phyloP scores from a whole-genome alignment of 2,113 vertebrate species.

The Anarhynchus alexandrinus region DNA sequence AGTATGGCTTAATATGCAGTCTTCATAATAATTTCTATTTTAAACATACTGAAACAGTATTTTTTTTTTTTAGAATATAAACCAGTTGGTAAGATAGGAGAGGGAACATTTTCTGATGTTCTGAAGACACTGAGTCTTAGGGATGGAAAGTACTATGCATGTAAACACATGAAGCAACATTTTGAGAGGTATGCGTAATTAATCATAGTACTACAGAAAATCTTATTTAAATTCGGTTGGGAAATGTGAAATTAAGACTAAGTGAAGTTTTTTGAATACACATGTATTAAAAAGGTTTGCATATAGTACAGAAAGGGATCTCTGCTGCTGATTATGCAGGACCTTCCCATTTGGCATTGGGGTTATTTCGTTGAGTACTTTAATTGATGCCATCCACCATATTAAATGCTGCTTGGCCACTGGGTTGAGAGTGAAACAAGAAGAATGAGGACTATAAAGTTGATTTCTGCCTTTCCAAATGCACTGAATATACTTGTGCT shows the following conservation, averaged over 20 bases:
- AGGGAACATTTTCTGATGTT: slow-evolving; percentile 89
- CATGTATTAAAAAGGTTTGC: neutral
- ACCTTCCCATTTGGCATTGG: neutral
- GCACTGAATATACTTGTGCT: neutral
- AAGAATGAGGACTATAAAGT: neutral
- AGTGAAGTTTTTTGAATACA: neutral
- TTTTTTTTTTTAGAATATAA: slow-evolving; percentile 79
- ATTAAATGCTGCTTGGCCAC: neutral
- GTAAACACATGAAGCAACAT: slow-evolving; percentile 86
- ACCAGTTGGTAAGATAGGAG: slow-evolving; percentile 83
- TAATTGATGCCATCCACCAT: neutral
- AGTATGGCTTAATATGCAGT: neutral
- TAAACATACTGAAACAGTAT: neutral
- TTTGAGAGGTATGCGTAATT: slow-evolving; percentile 79
- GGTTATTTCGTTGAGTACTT: neutral
- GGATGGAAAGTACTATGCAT: slow-evolving; percentile 81
- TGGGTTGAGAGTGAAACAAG: neutral
- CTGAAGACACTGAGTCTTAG: slow-evolving; percentile 83
- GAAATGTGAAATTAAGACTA: neutral
- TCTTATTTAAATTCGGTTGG: neutral
- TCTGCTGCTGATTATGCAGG: neutral
- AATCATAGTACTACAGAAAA: neutral
- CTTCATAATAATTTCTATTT: neutral
- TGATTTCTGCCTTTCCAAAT: neutral
- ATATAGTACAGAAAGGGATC: neutral